These are phyloP conservation scores for Aphyosemion australe DNA, from an alignment of 2,113 vertebrate species.

Conservation along the genomic window DNA sequence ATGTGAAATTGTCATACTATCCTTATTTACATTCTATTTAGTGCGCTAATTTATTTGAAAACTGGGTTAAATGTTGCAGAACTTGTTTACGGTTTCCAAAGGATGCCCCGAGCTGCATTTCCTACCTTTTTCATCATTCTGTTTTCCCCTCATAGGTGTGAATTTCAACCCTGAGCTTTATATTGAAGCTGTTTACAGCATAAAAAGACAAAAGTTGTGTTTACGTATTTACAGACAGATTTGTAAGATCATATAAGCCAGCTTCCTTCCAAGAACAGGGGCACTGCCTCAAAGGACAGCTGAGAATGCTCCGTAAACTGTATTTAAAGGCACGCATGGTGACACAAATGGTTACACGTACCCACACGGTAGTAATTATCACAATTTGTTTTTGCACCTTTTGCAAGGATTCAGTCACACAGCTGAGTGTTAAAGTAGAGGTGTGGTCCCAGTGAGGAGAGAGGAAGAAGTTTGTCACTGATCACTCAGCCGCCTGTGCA, in stretches of 20 bases:
- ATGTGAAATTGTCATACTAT: too few relatives aligned
- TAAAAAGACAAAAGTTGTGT: not conserved
- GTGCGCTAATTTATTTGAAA: too few relatives aligned
- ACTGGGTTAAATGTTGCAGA: too few relatives aligned
- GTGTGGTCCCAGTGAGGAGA: constrained; percentile 19
- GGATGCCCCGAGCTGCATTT: not conserved
- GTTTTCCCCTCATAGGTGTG: not conserved
- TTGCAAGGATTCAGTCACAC: constrained; percentile 45
- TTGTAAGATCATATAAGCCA: not conserved
- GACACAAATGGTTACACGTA: constrained; percentile 47
- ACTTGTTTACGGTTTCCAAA: not conserved
- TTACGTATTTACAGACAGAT: not conserved
- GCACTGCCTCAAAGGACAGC: constrained; percentile 28
- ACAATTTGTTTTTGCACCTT: constrained; percentile 61
- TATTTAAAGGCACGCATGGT: constrained; percentile 35
- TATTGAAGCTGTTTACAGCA: not conserved
- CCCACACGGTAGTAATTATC: constrained; percentile 58
- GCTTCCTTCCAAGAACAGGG: constrained; percentile 2
- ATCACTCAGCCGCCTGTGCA: constrained; percentile 31
- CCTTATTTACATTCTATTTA: too few relatives aligned
- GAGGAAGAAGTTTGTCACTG: constrained; percentile 46
- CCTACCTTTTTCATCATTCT: not conserved
- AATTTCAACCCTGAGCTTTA: not conserved
- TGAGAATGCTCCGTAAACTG: constrained; percentile 55
- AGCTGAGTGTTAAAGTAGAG: constrained; percentile 46